Base-by-base conservation (phyloP, 2,797 vertebrate species). In the Sphaeramia orbicularis region DNA sequence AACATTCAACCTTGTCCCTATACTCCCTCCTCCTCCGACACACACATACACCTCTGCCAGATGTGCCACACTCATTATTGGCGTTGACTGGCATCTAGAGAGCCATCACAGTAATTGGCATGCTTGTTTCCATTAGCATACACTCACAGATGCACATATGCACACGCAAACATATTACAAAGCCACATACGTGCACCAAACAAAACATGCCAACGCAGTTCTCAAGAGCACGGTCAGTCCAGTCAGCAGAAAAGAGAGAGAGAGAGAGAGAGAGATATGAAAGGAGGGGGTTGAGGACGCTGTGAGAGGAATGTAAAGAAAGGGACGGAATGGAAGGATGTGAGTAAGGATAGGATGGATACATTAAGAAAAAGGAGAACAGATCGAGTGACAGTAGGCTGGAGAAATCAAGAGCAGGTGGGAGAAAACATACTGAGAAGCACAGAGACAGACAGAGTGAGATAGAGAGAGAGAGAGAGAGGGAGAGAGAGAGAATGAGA, bases 111-210 rank as follows among this genome's bases (percentile, higher is more conserved):
- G 93, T 96, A 96, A 97, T 95, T 94, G 94, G 91, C 88, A 90
- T 89, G 94, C 95, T 95, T 95, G 93, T 95, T 95, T 94, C 93
- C 94, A 95, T 96, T 96, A 96, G 93, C 87, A 86, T 90, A 91
- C 82, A 45, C 82, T 89, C 91, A 91, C 74, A 66, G 50, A 67
- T 64, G 58, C 60, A 88, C 64, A 89, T 91, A 91, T 92, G 94
- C 93, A 91, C 91, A 90, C 86, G 88, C 87, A 70, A 56, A 76
- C 65, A 59, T 43, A 63, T 64, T 21, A 74, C 42, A 61, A 62
- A 47, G 9, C 51, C 10, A 53, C 43, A 62, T 30, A 51, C 57
- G 42, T 57, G 41, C 66, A 58, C 27, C 35, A 19, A 49, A 60
- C 11, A 41, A 38, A 74, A 69, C 32, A 67, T 48, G 63, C 61